Percentiles rank a stretch among this genome's conserved stretches.
These are phyloP conservation scores for Tetragonula clypearis DNA, from an alignment of 1,140 invertebrate species.

Conservation along the genomic window DNA sequence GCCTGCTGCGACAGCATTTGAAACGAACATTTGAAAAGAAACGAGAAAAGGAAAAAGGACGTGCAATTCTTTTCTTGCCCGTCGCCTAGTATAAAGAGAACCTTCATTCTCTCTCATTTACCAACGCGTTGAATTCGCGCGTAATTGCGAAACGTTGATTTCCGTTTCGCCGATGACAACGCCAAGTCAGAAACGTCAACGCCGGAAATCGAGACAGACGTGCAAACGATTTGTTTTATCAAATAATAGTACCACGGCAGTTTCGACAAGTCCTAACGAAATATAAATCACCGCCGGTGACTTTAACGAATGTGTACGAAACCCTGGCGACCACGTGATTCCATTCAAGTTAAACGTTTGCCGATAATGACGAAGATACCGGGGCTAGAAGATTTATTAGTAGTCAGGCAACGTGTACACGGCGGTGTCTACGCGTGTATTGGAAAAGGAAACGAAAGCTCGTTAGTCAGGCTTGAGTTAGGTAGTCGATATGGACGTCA, in stretches of 20 bases:
- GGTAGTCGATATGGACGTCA: constrained; percentile 79
- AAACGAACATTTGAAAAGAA: too few relatives aligned
- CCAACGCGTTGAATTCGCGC: not conserved
- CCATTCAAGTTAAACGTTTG: constrained; percentile 60
- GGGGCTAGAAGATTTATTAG: constrained; percentile 75
- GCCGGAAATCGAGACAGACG: too few relatives aligned
- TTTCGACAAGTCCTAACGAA: constrained; percentile 27
- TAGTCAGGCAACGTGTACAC: constrained; percentile 38
- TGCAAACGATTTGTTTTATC: not conserved
- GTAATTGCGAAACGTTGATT: not conserved
- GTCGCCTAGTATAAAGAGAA: too few relatives aligned
- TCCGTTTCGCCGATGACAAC: not conserved
- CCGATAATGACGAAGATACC: constrained; percentile 68
- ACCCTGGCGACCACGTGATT: constrained; percentile 51
- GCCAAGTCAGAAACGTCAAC: not conserved
- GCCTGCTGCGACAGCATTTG: too few relatives aligned
- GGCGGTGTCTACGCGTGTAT: constrained; percentile 54
- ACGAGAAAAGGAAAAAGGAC: too few relatives aligned
- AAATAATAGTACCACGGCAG: not conserved
- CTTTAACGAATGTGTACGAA: constrained; percentile 57
- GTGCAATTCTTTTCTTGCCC: too few relatives aligned
- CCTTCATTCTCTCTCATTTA: not conserved
- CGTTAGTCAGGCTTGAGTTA: constrained; percentile 78
- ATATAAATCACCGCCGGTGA: constrained; percentile 55
- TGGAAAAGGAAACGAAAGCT: constrained; percentile 72